Conservation (phyloP, 2,888 invertebrate species). For the Hydrotaea cyrtoneurina region DNA sequence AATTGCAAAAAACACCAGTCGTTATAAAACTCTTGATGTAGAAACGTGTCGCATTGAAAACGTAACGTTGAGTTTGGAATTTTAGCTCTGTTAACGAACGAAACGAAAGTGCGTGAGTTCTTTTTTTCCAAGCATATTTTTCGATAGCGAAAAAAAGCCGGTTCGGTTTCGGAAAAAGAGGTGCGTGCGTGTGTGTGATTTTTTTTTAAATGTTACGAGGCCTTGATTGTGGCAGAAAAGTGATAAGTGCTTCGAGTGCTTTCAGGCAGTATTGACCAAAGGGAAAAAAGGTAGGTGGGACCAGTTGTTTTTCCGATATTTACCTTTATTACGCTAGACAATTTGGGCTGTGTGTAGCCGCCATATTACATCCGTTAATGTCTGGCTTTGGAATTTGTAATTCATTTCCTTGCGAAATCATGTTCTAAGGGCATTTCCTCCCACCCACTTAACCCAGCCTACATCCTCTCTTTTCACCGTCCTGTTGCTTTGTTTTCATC, state of each 20-base stretch:
- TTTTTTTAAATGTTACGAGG: no score
- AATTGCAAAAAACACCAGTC: constrained; percentile 77
- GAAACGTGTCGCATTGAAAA: constrained; percentile 77
- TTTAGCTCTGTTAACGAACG: not conserved
- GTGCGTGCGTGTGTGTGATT: no score
- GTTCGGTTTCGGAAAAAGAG: not conserved
- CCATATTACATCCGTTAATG: constrained; percentile 65
- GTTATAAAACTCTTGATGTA: constrained; percentile 80
- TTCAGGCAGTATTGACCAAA: not conserved
- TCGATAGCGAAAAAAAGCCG: constrained; percentile 32
- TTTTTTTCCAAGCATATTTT: constrained; percentile 40
- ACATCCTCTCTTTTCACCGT: not conserved
- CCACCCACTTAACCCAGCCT: not conserved
- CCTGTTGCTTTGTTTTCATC: constrained; percentile 55
- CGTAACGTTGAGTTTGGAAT: constrained; percentile 3
- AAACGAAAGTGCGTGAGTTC: constrained; percentile 35
- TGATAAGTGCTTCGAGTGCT: not conserved
- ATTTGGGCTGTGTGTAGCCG: constrained; percentile 21
- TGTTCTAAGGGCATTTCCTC: not conserved
- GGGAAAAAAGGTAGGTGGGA: constrained; percentile 42
- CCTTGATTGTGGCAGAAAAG: not conserved
- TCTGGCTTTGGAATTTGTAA: constrained; percentile 37
- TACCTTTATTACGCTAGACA: not conserved
- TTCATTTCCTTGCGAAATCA: not conserved
- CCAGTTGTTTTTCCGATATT: not conserved